Conservation (phyloP, 2,888 invertebrate species). For the Tenthredo amoena region DNA sequence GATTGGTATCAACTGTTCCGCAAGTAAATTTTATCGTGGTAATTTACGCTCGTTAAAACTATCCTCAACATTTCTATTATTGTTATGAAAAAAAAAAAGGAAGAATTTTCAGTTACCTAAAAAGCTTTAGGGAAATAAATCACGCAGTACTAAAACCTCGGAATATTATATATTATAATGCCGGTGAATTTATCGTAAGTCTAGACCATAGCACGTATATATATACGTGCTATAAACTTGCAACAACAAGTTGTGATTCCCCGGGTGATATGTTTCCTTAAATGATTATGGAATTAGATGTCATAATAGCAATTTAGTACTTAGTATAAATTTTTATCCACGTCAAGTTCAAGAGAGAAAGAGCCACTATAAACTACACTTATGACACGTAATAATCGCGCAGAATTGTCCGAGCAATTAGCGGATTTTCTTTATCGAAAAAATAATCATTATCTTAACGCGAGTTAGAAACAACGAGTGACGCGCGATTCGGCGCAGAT, state of each 20-base stretch:
- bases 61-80: background rate
- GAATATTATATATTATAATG: background rate
- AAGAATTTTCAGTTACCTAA: background rate
- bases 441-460: conserved; percentile 35
- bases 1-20: background rate
- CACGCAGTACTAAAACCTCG: background rate
- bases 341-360: background rate
- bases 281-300: background rate
- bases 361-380: background rate
- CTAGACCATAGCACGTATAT: background rate
- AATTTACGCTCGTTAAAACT: background rate
- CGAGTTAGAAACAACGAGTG: conserved; percentile 14
- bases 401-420: background rate
- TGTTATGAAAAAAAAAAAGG: background rate
- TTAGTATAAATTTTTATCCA: background rate
- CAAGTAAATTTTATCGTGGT: background rate
- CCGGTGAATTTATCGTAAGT: background rate
- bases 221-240: background rate
- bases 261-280: background rate
- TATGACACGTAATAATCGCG: background rate
- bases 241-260: conserved; percentile 38
- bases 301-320: background rate
- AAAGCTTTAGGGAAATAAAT: background rate
- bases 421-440: background rate
- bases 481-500: conserved; percentile 41